Evolutionary conservation across 1,140 invertebrate genomes (phyloP).

Genomic region (Pseudomyrmex cubaensis): DNA sequence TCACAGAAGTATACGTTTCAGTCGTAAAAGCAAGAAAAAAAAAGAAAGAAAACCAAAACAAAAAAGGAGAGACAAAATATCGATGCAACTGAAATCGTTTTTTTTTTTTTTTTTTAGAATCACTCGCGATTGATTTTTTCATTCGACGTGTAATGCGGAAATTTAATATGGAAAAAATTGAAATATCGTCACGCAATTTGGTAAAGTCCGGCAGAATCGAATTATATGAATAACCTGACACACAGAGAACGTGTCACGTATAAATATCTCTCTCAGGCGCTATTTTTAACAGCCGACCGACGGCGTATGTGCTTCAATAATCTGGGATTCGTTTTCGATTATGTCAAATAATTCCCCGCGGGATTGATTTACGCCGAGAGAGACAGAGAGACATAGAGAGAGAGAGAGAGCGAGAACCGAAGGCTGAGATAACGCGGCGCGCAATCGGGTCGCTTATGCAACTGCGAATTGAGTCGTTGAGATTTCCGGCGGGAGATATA

Average conservation of each 20-base stretch:
- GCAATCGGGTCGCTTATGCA: not conserved
- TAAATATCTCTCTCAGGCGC: too few relatives aligned
- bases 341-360: not conserved
- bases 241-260: too few relatives aligned
- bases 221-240: too few relatives aligned
- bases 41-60: not conserved
- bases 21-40: not conserved
- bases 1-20: not conserved
- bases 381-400: not conserved
- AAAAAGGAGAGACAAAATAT: not conserved
- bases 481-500: slow-evolving; percentile 38
- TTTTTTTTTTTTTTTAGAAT: not conserved
- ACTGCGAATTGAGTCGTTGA: slow-evolving; percentile 45
- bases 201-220: too few relatives aligned
- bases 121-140: too few relatives aligned
- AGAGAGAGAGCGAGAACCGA: not conserved
- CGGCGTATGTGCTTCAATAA: not conserved
- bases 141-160: too few relatives aligned
- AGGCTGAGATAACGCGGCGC: not conserved
- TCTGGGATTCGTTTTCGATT: slow-evolving; percentile 1
- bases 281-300: too few relatives aligned
- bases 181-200: too few relatives aligned
- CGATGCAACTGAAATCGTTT: not conserved
- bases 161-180: too few relatives aligned
- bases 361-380: not conserved